A percentile compares a stretch with the other conserved stretches of the same genome.
Evolutionary conservation across 2,113 vertebrate species (phyloP).

Genomic region (Xiphophorus couchianus): DNA sequence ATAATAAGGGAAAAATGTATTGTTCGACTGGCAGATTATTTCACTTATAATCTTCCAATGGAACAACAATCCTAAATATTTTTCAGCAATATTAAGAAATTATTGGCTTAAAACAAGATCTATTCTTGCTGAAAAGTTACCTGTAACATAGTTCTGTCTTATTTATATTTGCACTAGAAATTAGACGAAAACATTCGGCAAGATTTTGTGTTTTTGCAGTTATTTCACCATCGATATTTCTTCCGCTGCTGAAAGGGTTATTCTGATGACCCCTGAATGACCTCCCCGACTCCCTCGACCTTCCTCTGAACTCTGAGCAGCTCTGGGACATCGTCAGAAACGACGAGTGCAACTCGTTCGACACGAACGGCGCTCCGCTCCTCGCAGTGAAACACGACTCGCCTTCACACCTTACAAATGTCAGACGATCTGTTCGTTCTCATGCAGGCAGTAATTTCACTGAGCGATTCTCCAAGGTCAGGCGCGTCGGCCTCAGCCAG

Average conservation of each 20-base stretch:
- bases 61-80: too few species aligned
- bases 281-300: not conserved
- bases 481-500: not conserved
- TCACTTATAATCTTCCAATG: too few species aligned
- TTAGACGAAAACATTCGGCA: too few species aligned
- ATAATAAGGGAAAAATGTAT: too few species aligned
- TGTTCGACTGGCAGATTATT: too few species aligned
- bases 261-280: not conserved
- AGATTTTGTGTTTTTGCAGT: too few species aligned
- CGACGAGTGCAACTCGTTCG: conserved; percentile 11
- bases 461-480: conserved; percentile 24
- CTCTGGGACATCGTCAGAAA: conserved; percentile 18
- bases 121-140: too few species aligned
- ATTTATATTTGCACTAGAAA: too few species aligned
- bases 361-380: conserved; percentile 8
- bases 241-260: not conserved
- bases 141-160: too few species aligned
- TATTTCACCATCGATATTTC: not conserved
- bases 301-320: not conserved
- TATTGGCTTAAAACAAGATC: too few species aligned
- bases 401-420: conserved; percentile 48
- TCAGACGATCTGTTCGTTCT: conserved; percentile 28
- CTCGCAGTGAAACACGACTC: conserved; percentile 13
- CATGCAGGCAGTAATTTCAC: conserved; percentile 40
- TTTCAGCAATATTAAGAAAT: too few species aligned